A percentile compares a stretch with the other conserved stretches of the same genome.
phyloP scores from a whole-genome alignment of 2,113 vertebrate species.

The Anguilla japonica region DNA sequence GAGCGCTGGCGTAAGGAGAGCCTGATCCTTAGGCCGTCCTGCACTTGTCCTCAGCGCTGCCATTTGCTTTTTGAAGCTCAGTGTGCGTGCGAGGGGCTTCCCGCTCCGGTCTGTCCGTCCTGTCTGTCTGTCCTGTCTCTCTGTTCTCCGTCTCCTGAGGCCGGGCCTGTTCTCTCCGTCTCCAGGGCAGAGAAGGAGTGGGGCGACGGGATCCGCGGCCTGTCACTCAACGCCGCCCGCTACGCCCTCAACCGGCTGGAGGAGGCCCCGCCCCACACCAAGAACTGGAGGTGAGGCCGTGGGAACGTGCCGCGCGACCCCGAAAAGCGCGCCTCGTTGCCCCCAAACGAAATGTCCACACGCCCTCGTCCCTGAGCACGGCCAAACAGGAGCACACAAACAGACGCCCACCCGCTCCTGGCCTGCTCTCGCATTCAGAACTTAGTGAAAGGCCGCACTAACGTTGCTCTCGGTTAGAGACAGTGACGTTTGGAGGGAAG shows the following conservation, averaged over 20 bases:
- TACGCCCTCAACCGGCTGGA: conserved; percentile 91
- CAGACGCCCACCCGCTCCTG: neutral
- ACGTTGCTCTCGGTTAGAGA: neutral
- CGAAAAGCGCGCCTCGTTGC: neutral
- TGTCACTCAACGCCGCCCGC: conserved; percentile 91
- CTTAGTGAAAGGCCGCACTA: neutral
- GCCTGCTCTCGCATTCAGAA: neutral
- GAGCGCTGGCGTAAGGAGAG: neutral
- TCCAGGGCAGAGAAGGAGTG: conserved; percentile 96
- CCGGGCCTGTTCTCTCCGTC: neutral
- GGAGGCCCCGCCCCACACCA: conserved; percentile 89
- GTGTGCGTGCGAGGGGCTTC: neutral
- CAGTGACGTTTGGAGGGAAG: too few species aligned
- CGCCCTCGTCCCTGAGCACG: too few species aligned
- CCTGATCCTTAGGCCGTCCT: neutral
- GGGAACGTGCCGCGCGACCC: neutral
- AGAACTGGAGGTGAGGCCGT: conserved; percentile 89
- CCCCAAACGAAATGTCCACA: neutral
- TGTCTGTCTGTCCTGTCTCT: neutral
- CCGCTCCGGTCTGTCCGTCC: neutral
- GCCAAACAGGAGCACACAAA: neutral
- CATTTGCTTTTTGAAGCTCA: neutral
- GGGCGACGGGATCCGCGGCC: conserved; percentile 91
- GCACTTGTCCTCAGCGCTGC: neutral
- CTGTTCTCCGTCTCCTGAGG: neutral